Base-by-base conservation (phyloP, 2,797 vertebrate species). In the Hippopotamyrus pictus region DNA sequence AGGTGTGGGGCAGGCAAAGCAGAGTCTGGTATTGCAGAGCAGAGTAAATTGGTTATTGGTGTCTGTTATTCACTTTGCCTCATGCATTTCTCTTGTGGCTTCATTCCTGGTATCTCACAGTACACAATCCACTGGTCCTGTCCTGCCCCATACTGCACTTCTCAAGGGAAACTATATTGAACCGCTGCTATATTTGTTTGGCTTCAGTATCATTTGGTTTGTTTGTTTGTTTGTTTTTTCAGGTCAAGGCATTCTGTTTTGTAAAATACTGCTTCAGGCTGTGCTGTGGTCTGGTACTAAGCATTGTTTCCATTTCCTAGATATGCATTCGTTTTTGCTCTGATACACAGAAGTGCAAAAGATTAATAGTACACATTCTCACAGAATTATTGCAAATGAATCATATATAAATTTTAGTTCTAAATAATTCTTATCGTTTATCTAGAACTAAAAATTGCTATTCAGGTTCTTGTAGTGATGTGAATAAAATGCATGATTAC, bases 71-170 rank as follows among this genome's bases (percentile, higher is more conserved):
- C 94, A 94, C 94, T 94, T 92, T 92, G 93, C 92, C 95, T 94
- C 94, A 91, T 93, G 94, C 92, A 19, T 87, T 94, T 93, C 95
- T 96, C 95, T 95, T 95, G 94, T 96, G 95, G 95, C 94, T 95
- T 93, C 92, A 90, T 92, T 85, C 25, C 76, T 48, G 29, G 91
- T 93, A 90, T 92, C 57, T 84, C 14, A 91, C 92, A 91, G 92
- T 93, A 92, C 94, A 95, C 94, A 95, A 94, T 93, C 93, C 92
- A 88, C 92, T 91, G 90, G 88, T 93, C 94, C 93, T 91, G 89
- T 93, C 94, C 92, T 91, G 91, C 93, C 91, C 88, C 50, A 82
- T 65, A 92, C 94, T 22, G 90, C 88, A 33, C 7, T 86, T 89
- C 91, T 94, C 94, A 92, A 88, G 95, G 94, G 92, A 94, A 92